Base-by-base conservation (phyloP, 2,888 invertebrate genomes). In the Lasioglossum marginatum region DNA sequence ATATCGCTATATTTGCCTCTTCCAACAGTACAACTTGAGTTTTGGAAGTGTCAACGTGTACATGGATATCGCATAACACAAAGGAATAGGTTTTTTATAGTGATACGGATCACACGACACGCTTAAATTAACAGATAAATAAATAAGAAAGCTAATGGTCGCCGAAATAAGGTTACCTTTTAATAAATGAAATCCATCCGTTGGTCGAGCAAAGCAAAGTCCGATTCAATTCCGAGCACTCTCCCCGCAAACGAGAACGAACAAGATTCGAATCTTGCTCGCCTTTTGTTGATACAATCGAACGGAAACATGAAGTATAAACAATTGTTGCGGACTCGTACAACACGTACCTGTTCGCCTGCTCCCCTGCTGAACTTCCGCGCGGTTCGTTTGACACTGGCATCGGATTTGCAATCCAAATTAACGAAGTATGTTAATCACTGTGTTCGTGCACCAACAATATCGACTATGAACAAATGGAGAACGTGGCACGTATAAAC, bases 331-430 rank as follows among this genome's bases (percentile, higher is more conserved):
- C 70, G 77, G 16, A 66, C 43, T 71, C 45, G n/a, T 45, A 23
- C 40, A 75, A 5, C 40, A 63, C 71, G 48, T 85, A 80, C 60
- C 77, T 83, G 73, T 72, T 63, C 45, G 43, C 34, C 45, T 66
- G 60, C 70, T 80, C 48, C 79, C 79, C 81, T 63, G 45, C 12
- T 63, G 48, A 37, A 83, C 79, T 79, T 86, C 87, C 87, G 87
- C 45, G 77, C 71, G 68, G 68, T 68, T 68, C 48, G 52, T 72
- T 81, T 43, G 27, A 76, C 73, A 63, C 83, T 73, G 74, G 57
- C 57, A 72, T 60, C 76, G 74, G 66, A 91, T 91, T 91, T 91
- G 90, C 89, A 90, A 91, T 88, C 88, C 89, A 90, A 90, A 91
- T 91, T 83, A 89, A 91, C 85, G 77, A 87, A 84, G 82, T 73